These are phyloP conservation scores for Lordiphosa andalusiaca DNA, from an alignment of 2,888 invertebrate species.

Conservation along the genomic window DNA sequence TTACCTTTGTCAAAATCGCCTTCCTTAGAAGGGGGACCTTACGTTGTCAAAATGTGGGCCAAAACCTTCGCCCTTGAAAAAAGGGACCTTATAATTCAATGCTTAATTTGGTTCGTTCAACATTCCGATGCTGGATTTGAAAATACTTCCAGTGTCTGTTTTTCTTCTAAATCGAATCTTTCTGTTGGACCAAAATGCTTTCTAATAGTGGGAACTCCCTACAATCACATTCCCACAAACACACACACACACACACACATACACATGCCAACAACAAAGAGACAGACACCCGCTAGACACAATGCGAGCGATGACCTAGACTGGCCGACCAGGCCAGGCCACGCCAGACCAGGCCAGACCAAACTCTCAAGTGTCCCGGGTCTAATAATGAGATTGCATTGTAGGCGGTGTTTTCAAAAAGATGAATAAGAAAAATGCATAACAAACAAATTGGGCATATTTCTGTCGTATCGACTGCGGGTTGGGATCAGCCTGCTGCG, in stretches of 20 bases:
- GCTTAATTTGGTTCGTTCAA: too few relatives aligned
- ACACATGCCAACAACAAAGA: conserved; percentile 2
- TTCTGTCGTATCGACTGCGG: conserved; percentile 8
- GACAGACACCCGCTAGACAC: conserved; percentile 33
- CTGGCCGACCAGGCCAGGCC: conserved; percentile 3
- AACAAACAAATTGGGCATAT: conserved; percentile 45
- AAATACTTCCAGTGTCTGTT: neutral
- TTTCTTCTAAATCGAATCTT: neutral
- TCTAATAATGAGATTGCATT: conserved; percentile 62
- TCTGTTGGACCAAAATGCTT: neutral
- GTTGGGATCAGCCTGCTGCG: conserved; percentile 4
- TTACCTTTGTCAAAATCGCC: too few relatives aligned
- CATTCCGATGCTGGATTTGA: too few relatives aligned
- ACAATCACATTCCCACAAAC: conserved; percentile 13
- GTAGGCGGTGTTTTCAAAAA: conserved; percentile 51
- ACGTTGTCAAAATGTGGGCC: too few relatives aligned
- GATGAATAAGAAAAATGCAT: conserved; percentile 14
- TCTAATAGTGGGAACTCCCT: conserved; percentile 1
- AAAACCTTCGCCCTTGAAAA: too few relatives aligned
- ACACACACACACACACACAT: conserved; percentile 7
- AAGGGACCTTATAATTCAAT: too few relatives aligned
- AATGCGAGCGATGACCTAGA: conserved; percentile 8
- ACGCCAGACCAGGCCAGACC: conserved; percentile 1
- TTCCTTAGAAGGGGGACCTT: too few relatives aligned
- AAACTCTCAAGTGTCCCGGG: conserved; percentile 58